phyloP scores from a whole-genome alignment of 2,888 invertebrate genomes.

The Calliopum simillimum region DNA sequence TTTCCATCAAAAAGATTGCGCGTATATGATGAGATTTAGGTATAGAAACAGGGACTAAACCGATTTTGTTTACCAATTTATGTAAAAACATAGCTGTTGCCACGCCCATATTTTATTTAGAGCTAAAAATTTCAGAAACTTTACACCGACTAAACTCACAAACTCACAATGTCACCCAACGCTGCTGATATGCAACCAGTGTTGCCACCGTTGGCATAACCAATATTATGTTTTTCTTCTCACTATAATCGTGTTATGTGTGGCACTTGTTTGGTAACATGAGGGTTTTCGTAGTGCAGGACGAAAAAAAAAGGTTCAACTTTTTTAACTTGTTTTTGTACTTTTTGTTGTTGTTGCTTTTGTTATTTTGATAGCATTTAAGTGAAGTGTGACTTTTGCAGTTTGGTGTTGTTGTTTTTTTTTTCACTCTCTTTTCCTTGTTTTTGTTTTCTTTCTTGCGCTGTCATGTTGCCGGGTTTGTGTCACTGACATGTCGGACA shows the following conservation, averaged over 20 bases:
- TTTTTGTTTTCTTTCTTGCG: background rate
- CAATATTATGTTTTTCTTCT: background rate
- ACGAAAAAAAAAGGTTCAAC: constrained; percentile 16
- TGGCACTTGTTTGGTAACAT: background rate
- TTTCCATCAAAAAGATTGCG: too few species aligned
- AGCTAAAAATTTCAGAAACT: too few species aligned
- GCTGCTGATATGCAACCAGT: too few species aligned
- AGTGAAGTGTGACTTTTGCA: constrained; percentile 9
- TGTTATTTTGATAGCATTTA: background rate
- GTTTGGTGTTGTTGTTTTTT: constrained; percentile 1
- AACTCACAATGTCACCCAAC: too few species aligned
- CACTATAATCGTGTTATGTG: constrained; percentile 18
- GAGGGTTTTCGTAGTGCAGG: background rate
- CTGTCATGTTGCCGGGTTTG: constrained; percentile 23
- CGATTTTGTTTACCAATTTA: too few species aligned
- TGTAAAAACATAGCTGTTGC: too few species aligned
- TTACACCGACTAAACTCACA: too few species aligned
- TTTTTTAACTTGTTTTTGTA: constrained; percentile 26
- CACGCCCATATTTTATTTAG: too few species aligned
- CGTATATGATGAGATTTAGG: too few species aligned
- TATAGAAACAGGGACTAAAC: too few species aligned
- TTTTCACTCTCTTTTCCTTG: background rate
- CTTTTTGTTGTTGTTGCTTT: background rate
- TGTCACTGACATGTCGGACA: constrained; percentile 19
- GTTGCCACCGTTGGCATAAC: too few species aligned